These are phyloP conservation scores for Drosophila tanythrix DNA, from an alignment of 2,888 invertebrate genomes.

Conservation along the genomic window DNA sequence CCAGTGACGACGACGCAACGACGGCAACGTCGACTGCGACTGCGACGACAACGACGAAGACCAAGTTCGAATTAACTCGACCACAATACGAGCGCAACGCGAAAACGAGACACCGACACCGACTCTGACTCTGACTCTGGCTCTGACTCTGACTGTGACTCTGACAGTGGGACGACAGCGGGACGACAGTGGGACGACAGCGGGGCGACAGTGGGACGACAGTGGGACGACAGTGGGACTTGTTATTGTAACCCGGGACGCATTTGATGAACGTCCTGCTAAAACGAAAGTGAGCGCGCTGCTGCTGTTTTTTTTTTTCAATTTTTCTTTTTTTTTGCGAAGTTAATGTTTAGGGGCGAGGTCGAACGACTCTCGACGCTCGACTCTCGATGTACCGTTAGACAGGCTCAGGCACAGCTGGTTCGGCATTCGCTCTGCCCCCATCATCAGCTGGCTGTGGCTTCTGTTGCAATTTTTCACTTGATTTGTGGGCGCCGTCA, in stretches of 20 bases:
- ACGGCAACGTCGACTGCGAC: conserved; percentile 13
- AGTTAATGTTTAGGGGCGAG: conserved; percentile 44
- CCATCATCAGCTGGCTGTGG: conserved; percentile 38
- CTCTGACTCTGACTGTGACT: not conserved
- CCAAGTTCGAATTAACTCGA: conserved; percentile 77
- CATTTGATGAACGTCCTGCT: conserved; percentile 54
- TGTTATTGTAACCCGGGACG: conserved; percentile 20
- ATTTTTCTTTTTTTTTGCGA: not conserved
- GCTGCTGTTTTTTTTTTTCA: not conserved
- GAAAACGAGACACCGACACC: conserved; percentile 40
- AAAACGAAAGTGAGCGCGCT: conserved; percentile 58
- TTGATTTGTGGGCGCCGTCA: conserved; percentile 54
- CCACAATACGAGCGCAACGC: conserved; percentile 66
- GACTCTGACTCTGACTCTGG: conserved; percentile 2
- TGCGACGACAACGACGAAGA: conserved; percentile 40
- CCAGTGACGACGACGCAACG: conserved; percentile 39
- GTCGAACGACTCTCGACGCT: conserved; percentile 30
- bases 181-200: conserved; percentile 11
- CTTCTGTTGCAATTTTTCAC: conserved; percentile 36
- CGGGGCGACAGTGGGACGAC: conserved; percentile 3
- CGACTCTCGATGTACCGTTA: conserved; percentile 17
- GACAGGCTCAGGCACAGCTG: conserved; percentile 41
- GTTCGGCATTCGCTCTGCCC: conserved; percentile 23
- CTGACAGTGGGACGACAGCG: conserved; percentile 16
- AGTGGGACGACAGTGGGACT: conserved; percentile 15